phyloP scores from a whole-genome alignment of 2,888 invertebrate species.

The Athalia rosae region DNA sequence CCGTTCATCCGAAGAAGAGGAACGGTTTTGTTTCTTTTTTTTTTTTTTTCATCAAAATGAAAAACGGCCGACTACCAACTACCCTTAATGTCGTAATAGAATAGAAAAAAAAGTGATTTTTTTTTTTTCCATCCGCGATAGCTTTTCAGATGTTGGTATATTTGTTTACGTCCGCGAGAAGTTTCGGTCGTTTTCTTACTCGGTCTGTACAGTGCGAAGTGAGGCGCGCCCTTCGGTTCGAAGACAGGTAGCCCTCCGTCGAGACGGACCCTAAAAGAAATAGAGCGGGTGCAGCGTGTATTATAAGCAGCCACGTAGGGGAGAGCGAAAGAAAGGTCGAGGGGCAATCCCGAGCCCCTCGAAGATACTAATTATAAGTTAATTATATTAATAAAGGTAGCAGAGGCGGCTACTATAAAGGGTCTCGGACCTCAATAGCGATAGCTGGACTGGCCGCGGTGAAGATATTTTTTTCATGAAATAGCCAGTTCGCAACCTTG shows the following conservation, averaged over 20 bases:
- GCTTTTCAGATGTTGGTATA: no score
- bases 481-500: not conserved
- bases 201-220: not conserved
- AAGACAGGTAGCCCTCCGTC: constrained; percentile 39
- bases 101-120: no score
- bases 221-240: not conserved
- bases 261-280: constrained; percentile 19
- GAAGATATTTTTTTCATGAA: constrained; percentile 20
- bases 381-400: constrained; percentile 59
- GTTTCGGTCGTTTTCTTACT: not conserved
- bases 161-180: not conserved
- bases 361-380: constrained; percentile 57
- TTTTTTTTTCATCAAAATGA: not conserved
- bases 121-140: no score
- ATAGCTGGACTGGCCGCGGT: not conserved
- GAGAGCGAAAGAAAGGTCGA: constrained; percentile 4
- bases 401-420: constrained; percentile 53
- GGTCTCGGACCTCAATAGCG: constrained; percentile 16
- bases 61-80: no score
- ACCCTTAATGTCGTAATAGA: no score
- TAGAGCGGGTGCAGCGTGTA: not conserved
- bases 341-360: constrained; percentile 26
- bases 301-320: not conserved
- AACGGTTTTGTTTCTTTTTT: not conserved
- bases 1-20: no score